Evolutionary conservation across 1,140 invertebrate genomes (phyloP), one percentile per base, ranked within the genome.

Genomic region (Drosophila obscura): DNA sequence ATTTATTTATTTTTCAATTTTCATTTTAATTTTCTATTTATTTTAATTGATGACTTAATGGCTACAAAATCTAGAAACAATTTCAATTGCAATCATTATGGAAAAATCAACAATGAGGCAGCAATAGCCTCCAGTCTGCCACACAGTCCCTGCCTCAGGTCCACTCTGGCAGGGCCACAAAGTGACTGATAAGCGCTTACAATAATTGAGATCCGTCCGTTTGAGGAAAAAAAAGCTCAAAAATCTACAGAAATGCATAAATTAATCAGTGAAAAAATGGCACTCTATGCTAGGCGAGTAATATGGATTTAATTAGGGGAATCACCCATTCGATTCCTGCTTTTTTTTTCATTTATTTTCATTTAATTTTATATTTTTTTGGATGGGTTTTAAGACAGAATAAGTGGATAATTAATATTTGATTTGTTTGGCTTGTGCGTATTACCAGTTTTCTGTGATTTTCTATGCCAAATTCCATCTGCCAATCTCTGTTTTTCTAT

Each of bases 41-140:
- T 87, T 87, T 87, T 82, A 87, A 87, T 87, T 87, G 82, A 87
- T 87, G 83, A 82, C 74, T 87, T 87, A 88, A 88, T 87, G 67
- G 64, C 74, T 50, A 11, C 35, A 78, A 51, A 68, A 35, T 50
- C 69, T 76, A 43, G 78, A 75, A 71, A 73, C 69, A 87, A 87
- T 69, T 87, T 62, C 61, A 80, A 84, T 78, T 77, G 56, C 62
- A 85, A 84, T 85, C 77, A 84, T 84, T 85, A 85, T 56, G 73
- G 58, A 65, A 80, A 65, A 84, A 65, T 65, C 67, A 80, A 72
- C 80, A 77, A 65, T 68, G 63, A 52, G 72, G 50, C 24, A 24
- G 8, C 41, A 19, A 1, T 31, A 7, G 26, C 26, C 15, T 7
- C 9, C 24, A 8, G 15, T n/a, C 5, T 1, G 35, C 13, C 39